These are phyloP conservation scores for Synergus laeviventris DNA, from an alignment of 2,888 invertebrate species.

Conservation along the genomic window DNA sequence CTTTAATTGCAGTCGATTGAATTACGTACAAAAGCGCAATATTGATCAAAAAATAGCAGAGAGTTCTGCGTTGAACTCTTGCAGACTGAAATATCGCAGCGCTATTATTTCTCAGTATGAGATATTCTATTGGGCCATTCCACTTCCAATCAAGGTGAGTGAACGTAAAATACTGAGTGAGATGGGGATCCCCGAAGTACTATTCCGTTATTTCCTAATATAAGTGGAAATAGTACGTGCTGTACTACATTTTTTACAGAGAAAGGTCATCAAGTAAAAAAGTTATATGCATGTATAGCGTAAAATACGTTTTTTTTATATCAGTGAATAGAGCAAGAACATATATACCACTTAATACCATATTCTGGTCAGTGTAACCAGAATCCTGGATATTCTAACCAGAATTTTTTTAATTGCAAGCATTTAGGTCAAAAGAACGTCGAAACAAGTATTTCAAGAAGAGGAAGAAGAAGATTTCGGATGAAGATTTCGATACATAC, in stretches of 20 bases:
- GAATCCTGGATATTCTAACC: too few relatives aligned
- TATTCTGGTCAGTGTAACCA: too few relatives aligned
- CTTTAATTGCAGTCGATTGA: too few relatives aligned
- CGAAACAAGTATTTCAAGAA: too few relatives aligned
- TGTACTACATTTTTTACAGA: background rate
- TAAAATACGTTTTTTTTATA: background rate
- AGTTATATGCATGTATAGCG: background rate
- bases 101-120: conserved; percentile 2
- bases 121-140: background rate
- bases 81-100: background rate
- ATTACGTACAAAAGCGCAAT: background rate
- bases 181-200: too few relatives aligned
- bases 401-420: too few relatives aligned
- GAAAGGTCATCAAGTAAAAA: background rate
- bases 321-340: too few relatives aligned
- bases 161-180: conserved; percentile 24
- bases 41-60: background rate
- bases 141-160: conserved; percentile 11
- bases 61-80: background rate
- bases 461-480: too few relatives aligned
- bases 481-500: background rate
- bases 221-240: background rate
- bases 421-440: too few relatives aligned
- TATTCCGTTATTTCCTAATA: conserved; percentile 3
- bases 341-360: too few relatives aligned